Evolutionary conservation across 2,113 vertebrate genomes (phyloP), one percentile per base, ranked within the genome.

Genomic region (Sebastes fasciatus): DNA sequence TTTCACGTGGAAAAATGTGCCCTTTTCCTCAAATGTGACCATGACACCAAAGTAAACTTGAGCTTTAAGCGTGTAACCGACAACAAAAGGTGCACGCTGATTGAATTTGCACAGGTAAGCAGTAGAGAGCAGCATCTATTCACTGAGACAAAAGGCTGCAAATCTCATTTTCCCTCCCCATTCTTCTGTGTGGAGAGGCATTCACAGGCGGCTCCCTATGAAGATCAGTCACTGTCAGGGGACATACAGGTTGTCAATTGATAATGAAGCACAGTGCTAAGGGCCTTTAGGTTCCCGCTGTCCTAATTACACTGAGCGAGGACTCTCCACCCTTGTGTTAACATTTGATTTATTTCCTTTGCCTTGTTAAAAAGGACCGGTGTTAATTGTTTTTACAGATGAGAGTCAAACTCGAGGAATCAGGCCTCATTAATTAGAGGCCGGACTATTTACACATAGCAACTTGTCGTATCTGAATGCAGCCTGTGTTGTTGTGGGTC

Each of bases 351-450:
- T 98, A 97, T 99, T 97, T 97, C 95, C 91, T 87, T 77, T 95
- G 91, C 91, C 92, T 96, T 95, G 91, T 95, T 97, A 95, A 96
- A 96, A 95, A 96, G 92, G 94, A 91, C 88, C 90, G 79, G 88
- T 96, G 95, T 97, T 98, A 97, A 97, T 97, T 98, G 95, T 95
- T 96, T 97, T 98, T 96, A 94, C 94, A 96, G 97, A 97, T 96
- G 93, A 96, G 94, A 95, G 95, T 96, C 96, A 96, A 96, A 97
- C 95, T 95, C 92, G 91, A 96, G 95, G 95, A 95, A 95, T 94
- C 94, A 79, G 65, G 94, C 94, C 95, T 96, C 96, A 96, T 97
- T 97, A 97, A 96, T 94, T 94, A 89, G 83, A 93, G 70, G 85
- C 76, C 86, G 34, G 92, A 89, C 87, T 95, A 94, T 93, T 91